Base-by-base conservation (phyloP, 2,888 invertebrate species). In the Lampropteryx suffumata region DNA sequence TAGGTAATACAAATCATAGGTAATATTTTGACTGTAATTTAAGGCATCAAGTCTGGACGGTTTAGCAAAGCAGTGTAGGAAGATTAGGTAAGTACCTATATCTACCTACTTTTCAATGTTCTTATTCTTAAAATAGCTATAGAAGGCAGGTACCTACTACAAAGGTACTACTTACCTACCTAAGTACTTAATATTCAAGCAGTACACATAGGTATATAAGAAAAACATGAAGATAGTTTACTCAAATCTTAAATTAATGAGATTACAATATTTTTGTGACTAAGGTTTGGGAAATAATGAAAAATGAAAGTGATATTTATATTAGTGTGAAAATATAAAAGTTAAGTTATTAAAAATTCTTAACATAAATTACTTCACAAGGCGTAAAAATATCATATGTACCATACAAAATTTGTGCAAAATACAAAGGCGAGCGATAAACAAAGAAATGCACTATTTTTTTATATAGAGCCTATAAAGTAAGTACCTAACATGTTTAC, bases 1-100 rank as follows among this genome's bases (percentile, higher is more conserved):
- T n/a, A n/a, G n/a, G n/a, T n/a, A n/a, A n/a, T n/a, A n/a, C n/a
- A n/a, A 17, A 17, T 17, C 17, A 17, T 17, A 27, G 46, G n/a
- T 24, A 34, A 12, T 21, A 4, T 3, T 24, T 37, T 44, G n/a
- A n/a, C n/a, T n/a, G n/a, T n/a, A 35, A n/a, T 41, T 21, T 9
- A 33, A 44, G 14, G 30, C 47, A 44, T 30, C 12, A 21, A 30
- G 17, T 32, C 36, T 72, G 83, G 85, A 84, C 83, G 85, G 84
- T 14, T 39, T 37, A 43, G 75, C 76, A 62, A 80, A 82, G 78
- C 76, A 67, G 47, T 59, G 57, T 55, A 56, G n/a, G n/a, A n/a
- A n/a, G n/a, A n/a, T n/a, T n/a, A n/a, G n/a, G n/a, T n/a, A n/a
- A n/a, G n/a, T n/a, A n/a, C n/a, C n/a, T n/a, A n/a, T n/a, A n/a